phyloP scores from a whole-genome alignment of 2,113 vertebrate species.

The Lamprologus speciosus region DNA sequence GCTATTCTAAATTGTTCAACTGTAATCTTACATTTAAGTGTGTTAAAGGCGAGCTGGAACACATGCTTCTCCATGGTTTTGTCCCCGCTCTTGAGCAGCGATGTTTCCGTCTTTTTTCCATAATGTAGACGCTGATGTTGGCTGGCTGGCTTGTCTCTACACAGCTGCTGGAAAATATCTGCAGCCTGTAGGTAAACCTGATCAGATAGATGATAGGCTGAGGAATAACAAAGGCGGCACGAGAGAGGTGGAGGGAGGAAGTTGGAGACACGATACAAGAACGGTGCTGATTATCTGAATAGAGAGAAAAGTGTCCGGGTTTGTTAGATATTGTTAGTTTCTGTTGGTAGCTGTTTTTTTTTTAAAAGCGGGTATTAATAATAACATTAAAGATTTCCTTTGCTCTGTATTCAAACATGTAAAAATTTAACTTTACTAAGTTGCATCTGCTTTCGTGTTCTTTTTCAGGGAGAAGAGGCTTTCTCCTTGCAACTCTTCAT shows the following conservation, averaged over 20 bases:
- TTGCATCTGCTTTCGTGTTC: not conserved
- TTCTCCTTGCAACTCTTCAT: not conserved
- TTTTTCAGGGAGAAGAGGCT: not conserved
- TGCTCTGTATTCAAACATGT: not conserved
- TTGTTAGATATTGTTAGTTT: not conserved
- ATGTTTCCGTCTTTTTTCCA: slow-evolving; percentile 31
- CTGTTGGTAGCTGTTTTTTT: not conserved
- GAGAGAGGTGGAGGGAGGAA: not conserved
- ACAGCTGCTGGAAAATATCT: slow-evolving; percentile 77
- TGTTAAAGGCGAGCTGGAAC: slow-evolving; percentile 80
- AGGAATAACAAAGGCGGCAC: too few relatives aligned
- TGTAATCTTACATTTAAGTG: slow-evolving; percentile 81
- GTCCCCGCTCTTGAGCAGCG: slow-evolving; percentile 38
- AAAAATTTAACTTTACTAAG: not conserved
- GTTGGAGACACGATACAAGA: not conserved
- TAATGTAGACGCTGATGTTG: slow-evolving; percentile 63
- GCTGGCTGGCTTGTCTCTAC: slow-evolving; percentile 52
- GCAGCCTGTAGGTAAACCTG: slow-evolving; percentile 75
- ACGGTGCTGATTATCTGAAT: not conserved
- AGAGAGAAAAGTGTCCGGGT: not conserved
- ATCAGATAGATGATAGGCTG: slow-evolving; percentile 59
- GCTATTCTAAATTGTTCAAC: too few relatives aligned
- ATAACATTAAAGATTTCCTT: not conserved
- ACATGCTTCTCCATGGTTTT: slow-evolving; percentile 53
- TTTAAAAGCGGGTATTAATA: not conserved